phyloP scores from a whole-genome alignment of 2,113 vertebrate genomes.

The Mixornis gularis region DNA sequence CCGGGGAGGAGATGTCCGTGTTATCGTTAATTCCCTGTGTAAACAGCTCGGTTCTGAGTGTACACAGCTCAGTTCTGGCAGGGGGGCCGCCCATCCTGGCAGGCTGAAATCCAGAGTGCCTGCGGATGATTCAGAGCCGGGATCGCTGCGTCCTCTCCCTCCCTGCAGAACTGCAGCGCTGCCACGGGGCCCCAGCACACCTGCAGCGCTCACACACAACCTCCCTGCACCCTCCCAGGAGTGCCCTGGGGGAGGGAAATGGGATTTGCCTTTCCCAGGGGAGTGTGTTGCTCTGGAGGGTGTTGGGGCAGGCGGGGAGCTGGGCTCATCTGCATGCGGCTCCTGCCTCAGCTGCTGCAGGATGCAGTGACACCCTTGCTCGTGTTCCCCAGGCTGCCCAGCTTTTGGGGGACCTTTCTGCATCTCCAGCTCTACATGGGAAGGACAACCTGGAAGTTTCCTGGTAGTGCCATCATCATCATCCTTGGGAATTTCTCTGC shows the following conservation, averaged over 20 bases:
- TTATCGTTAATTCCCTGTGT: accelerated
- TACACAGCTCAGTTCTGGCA: background rate
- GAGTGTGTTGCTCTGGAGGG: background rate
- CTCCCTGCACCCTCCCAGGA: background rate
- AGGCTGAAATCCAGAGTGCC: background rate
- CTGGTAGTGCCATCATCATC: background rate
- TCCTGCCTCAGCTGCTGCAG: background rate
- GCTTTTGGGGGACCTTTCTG: background rate
- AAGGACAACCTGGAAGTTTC: background rate
- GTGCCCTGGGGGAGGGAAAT: background rate
- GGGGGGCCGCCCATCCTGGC: slow-evolving; percentile 8
- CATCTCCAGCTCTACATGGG: accelerated
- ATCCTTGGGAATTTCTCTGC: background rate
- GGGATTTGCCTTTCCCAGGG: background rate
- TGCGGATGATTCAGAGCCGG: background rate
- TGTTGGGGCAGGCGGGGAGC: background rate
- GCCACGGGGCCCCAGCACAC: background rate
- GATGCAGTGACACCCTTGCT: background rate
- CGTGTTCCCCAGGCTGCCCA: background rate
- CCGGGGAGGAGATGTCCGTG: background rate
- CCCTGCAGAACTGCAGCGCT: background rate
- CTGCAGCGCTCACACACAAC: background rate
- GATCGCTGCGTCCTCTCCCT: background rate
- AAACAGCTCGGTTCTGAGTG: background rate
- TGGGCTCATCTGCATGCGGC: background rate